phyloP scores from a whole-genome alignment of 2,888 invertebrate species.

The Troilus luridus region DNA sequence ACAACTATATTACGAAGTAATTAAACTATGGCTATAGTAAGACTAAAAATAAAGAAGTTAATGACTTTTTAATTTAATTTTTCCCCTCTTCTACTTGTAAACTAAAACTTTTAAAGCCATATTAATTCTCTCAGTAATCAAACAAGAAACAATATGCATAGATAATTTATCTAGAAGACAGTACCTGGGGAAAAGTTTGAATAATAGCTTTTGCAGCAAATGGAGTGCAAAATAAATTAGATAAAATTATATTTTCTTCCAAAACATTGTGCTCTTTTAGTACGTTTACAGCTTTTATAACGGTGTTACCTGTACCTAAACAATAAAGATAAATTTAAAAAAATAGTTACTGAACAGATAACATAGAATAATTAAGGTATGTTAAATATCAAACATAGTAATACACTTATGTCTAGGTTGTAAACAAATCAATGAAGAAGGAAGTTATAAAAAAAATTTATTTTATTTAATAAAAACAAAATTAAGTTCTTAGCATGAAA shows the following conservation, averaged over 20 bases:
- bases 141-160: no score
- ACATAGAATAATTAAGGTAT: not conserved
- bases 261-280: conserved; percentile 93
- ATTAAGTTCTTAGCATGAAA: no score
- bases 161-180: conserved; percentile 37
- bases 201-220: conserved; percentile 88
- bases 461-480: no score
- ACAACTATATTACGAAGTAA: no score
- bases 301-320: conserved; percentile 92
- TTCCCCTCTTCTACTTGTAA: no score
- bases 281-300: conserved; percentile 93
- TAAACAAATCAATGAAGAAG: not conserved
- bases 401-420: not conserved
- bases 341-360: not conserved
- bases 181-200: conserved; percentile 83
- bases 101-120: no score
- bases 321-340: conserved; percentile 8
- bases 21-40: no score
- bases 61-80: no score
- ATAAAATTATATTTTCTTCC: conserved; percentile 95
- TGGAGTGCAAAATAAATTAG: conserved; percentile 97
- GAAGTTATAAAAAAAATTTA: no score
- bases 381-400: not conserved
- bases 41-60: no score
- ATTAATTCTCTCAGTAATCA: no score